Evolutionary conservation across 2,797 vertebrate genomes (phyloP).

Genomic region (Anas acuta): DNA sequence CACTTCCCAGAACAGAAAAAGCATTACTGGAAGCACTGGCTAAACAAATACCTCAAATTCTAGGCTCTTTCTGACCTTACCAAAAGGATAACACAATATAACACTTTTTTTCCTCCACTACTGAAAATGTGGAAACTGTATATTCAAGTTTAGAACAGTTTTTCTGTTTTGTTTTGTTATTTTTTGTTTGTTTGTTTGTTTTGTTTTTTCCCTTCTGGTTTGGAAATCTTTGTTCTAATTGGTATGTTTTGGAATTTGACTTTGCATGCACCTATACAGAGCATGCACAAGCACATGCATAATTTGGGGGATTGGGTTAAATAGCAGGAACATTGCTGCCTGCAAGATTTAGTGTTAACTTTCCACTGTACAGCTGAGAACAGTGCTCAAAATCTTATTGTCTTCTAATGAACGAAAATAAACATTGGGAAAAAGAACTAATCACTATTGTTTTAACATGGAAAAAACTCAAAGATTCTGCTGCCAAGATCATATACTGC

Average conservation of each 20-base stretch:
- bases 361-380: not conserved
- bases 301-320: too few species aligned
- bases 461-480: constrained; percentile 26
- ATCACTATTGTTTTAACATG: not conserved
- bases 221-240: not conserved
- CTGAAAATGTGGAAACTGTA: not conserved
- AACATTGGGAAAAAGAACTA: not conserved
- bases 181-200: too few species aligned
- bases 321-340: not conserved
- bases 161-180: not conserved
- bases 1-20: constrained; percentile 9
- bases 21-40: constrained; percentile 5
- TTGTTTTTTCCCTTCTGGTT: not conserved
- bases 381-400: not conserved
- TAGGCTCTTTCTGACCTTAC: not conserved
- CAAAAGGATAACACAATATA: not conserved
- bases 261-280: rapidly evolving
- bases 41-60: constrained; percentile 3
- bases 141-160: not conserved
- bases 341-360: not conserved
- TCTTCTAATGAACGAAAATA: constrained; percentile 16
- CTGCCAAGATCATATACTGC: not conserved
- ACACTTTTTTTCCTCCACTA: not conserved
- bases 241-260: not conserved
- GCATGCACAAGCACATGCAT: rapidly evolving